Conservation (phyloP, 2,113 vertebrate genomes). For the Anguilla rostrata region DNA sequence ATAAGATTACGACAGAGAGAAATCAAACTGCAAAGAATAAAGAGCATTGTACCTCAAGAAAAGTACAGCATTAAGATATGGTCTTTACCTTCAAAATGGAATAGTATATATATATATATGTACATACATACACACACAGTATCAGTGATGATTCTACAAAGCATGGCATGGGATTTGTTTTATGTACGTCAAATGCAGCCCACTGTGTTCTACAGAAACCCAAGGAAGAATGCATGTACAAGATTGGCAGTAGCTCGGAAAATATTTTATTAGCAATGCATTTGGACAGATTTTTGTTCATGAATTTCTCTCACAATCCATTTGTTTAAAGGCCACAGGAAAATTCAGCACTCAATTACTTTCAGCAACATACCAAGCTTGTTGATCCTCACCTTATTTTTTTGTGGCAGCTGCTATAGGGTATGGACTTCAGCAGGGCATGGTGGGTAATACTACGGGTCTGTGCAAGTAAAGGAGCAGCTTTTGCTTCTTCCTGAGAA, state of each 20-base stretch:
- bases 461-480: slow-evolving; percentile 78
- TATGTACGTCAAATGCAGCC: background rate
- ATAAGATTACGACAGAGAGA: background rate
- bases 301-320: too few relatives aligned
- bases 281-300: too few relatives aligned
- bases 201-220: background rate
- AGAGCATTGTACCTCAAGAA: background rate
- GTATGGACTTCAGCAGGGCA: slow-evolving; percentile 74
- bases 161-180: background rate
- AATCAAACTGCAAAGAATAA: background rate
- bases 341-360: background rate
- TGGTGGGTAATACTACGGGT: slow-evolving; percentile 78
- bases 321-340: too few relatives aligned
- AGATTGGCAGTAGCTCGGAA: background rate
- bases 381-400: slow-evolving; percentile 65
- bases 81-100: background rate
- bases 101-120: background rate
- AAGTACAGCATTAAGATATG: background rate
- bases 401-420: slow-evolving; percentile 84
- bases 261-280: background rate
- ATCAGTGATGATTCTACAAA: background rate
- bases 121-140: background rate
- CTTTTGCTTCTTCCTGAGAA: slow-evolving; percentile 56
- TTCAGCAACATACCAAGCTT: background rate
- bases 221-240: background rate